phyloP scores from a whole-genome alignment of 1,140 invertebrate genomes.

The Trachelipus rathkii region DNA sequence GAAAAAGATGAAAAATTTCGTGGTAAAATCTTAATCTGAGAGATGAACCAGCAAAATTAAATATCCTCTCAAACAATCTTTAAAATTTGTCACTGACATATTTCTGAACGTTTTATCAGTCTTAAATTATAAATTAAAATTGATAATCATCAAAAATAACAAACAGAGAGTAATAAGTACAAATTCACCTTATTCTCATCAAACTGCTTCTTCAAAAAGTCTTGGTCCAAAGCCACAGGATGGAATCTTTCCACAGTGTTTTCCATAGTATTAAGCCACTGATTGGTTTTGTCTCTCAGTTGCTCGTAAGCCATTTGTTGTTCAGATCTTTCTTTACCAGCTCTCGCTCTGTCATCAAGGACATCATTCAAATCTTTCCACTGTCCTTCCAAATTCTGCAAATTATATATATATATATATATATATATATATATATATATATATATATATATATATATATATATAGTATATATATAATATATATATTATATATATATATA shows the following conservation, averaged over 20 bases:
- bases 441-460: constrained; percentile 16
- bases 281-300: constrained; percentile 73
- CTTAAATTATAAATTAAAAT: not conserved
- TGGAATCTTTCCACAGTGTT: constrained; percentile 63
- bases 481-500: too few relatives aligned
- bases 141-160: not conserved
- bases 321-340: constrained; percentile 75
- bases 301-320: constrained; percentile 78
- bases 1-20: too few relatives aligned
- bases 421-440: constrained; percentile 27
- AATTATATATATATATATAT: not conserved
- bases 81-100: not conserved
- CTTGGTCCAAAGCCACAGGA: constrained; percentile 79
- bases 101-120: not conserved
- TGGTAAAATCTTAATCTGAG: too few relatives aligned
- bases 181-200: constrained; percentile 69
- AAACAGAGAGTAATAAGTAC: too few relatives aligned
- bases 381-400: constrained; percentile 69
- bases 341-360: constrained; percentile 75
- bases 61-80: too few relatives aligned
- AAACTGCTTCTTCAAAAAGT: constrained; percentile 73
- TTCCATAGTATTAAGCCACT: constrained; percentile 80
- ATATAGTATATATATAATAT: constrained; percentile 14
- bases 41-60: too few relatives aligned
- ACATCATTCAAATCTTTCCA: constrained; percentile 74